Conservation (phyloP, 2,888 invertebrate species). For the Patella caerulea region DNA sequence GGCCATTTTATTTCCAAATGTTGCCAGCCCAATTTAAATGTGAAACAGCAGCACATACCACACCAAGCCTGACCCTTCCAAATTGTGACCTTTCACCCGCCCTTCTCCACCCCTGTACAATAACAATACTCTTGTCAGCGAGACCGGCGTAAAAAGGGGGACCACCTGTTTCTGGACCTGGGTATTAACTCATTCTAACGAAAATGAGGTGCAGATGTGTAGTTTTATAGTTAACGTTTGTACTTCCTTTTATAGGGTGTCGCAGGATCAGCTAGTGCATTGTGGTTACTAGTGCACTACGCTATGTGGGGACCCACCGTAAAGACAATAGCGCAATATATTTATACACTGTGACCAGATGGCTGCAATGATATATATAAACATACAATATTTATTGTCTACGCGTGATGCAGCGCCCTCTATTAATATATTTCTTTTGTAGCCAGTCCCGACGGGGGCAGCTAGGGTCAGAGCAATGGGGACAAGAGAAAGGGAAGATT, state of each 20-base stretch:
- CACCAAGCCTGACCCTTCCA: background rate
- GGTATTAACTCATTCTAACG: background rate
- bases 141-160: background rate
- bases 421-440: background rate
- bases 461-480: background rate
- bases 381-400: conserved; percentile 5
- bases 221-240: background rate
- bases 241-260: background rate
- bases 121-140: background rate
- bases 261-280: background rate
- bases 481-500: background rate
- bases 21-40: background rate
- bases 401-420: background rate
- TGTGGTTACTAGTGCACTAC: conserved; percentile 3
- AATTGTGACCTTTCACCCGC: background rate
- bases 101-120: background rate
- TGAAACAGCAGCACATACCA: background rate
- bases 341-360: background rate
- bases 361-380: conserved; percentile 5
- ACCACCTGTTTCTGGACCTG: conserved; percentile 6
- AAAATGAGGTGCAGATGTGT: background rate
- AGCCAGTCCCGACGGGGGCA: background rate
- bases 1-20: conserved; percentile 10
- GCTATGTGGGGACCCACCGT: background rate
- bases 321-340: background rate